These are phyloP conservation scores for Gallinago nigripennis DNA, from an alignment of 2,797 vertebrate genomes.

Conservation along the genomic window DNA sequence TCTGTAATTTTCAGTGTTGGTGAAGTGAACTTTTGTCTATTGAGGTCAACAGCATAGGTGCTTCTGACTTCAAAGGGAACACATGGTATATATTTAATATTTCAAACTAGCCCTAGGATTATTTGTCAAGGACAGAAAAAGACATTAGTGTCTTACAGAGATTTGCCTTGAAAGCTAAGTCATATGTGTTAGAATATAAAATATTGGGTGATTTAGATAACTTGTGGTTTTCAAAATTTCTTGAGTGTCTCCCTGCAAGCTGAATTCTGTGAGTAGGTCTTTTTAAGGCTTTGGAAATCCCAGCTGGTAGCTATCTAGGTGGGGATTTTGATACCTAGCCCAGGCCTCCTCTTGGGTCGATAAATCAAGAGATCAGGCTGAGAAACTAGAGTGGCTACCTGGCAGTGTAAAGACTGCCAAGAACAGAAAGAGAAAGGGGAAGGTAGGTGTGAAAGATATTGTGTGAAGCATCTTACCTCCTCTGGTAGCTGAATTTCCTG, in stretches of 20 bases:
- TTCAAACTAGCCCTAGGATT: neutral
- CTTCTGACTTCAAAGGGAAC: conserved; percentile 24
- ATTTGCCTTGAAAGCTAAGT: neutral
- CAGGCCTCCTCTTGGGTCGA: neutral
- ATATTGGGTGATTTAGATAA: neutral
- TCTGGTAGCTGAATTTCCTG: neutral
- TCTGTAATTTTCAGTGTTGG: neutral
- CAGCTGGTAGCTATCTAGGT: neutral
- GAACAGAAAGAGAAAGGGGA: neutral
- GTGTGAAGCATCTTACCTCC: neutral
- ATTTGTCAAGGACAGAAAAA: conserved; percentile 21
- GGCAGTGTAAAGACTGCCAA: neutral
- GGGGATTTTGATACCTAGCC: neutral
- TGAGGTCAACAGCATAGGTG: neutral
- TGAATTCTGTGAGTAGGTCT: neutral
- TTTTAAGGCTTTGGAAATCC: neutral
- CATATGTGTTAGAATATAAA: neutral
- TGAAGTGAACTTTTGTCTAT: neutral
- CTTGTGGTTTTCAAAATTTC: neutral
- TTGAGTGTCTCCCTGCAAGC: neutral
- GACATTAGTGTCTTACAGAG: neutral
- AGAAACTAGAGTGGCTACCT: neutral
- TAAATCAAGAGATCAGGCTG: neutral
- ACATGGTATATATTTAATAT: neutral
- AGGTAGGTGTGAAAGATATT: neutral